phyloP scores from a whole-genome alignment of 2,888 invertebrate genomes.

The Cephonodes hylas region DNA sequence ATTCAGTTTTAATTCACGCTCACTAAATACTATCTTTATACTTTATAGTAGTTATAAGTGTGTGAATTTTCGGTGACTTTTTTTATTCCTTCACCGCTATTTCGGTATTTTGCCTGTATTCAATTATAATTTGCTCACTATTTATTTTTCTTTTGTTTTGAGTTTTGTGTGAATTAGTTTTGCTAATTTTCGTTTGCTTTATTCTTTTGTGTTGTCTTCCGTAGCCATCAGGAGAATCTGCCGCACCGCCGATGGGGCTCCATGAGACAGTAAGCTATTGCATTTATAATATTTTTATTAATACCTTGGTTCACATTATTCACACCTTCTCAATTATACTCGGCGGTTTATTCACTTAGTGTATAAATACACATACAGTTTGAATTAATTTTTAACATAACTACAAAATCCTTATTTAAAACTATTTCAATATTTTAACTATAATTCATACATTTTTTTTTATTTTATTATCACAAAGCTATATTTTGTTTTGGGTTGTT shows the following conservation, averaged over 20 bases:
- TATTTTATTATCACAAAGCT: too few species aligned
- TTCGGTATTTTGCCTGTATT: background rate
- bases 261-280: constrained; percentile 78
- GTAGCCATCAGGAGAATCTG: constrained; percentile 78
- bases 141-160: constrained; percentile 17
- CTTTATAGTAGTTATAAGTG: background rate
- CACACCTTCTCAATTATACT: too few species aligned
- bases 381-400: too few species aligned
- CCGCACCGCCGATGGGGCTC: constrained; percentile 79
- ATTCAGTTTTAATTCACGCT: background rate
- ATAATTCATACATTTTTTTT: too few species aligned
- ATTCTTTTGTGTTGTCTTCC: constrained; percentile 51
- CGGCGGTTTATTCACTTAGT: too few species aligned
- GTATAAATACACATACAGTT: too few species aligned
- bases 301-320: too few species aligned
- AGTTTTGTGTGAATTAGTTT: constrained; percentile 20
- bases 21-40: background rate
- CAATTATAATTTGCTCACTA: background rate
- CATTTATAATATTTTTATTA: too few species aligned
- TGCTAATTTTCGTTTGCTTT: constrained; percentile 26
- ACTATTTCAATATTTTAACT: too few species aligned
- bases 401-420: too few species aligned
- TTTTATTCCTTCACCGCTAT: background rate
- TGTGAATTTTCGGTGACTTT: background rate
- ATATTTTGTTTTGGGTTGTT: too few species aligned